Conservation (phyloP, 1,140 invertebrate species). For the Dryas iulia region DNA sequence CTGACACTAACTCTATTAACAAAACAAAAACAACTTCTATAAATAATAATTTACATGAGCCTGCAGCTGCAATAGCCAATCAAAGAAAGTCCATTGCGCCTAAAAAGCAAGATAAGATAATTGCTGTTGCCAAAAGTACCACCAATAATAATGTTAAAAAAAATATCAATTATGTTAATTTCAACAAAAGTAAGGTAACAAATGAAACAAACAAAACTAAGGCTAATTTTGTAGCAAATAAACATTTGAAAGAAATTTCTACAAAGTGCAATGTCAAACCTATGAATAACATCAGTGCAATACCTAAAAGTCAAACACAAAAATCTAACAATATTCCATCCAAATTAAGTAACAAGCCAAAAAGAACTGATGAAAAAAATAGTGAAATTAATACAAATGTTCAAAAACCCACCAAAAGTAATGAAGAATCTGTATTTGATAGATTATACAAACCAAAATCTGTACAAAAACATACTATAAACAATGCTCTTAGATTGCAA, state of each 20-base stretch:
- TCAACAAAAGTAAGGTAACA: constrained; percentile 18
- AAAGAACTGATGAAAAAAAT: constrained; percentile 31
- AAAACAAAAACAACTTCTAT: constrained; percentile 15
- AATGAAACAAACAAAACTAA: constrained; percentile 9
- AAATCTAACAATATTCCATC: background rate
- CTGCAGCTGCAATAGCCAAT: background rate
- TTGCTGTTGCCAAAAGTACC: background rate
- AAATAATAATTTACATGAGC: constrained; percentile 40
- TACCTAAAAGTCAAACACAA: constrained; percentile 7
- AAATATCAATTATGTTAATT: constrained; percentile 1
- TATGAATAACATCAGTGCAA: constrained; percentile 8
- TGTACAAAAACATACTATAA: constrained; percentile 34
- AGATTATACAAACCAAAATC: constrained; percentile 67
- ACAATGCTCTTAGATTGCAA: constrained; percentile 49
- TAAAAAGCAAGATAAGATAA: background rate
- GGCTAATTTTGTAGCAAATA: constrained; percentile 2
- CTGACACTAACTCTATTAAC: constrained; percentile 1
- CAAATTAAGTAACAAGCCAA: background rate
- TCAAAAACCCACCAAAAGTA: constrained; percentile 23
- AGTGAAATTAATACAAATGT: constrained; percentile 25
- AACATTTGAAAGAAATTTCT: constrained; percentile 3
- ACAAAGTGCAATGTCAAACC: constrained; percentile 1
- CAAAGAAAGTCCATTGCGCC: background rate
- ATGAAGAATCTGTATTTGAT: constrained; percentile 60
- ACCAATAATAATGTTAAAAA: constrained; percentile 6